These are phyloP conservation scores for Halisarca cf. caerulea DNA, from an alignment of 37 sponge, comb jelly and placozoan genomes.

Conservation along the genomic window DNA sequence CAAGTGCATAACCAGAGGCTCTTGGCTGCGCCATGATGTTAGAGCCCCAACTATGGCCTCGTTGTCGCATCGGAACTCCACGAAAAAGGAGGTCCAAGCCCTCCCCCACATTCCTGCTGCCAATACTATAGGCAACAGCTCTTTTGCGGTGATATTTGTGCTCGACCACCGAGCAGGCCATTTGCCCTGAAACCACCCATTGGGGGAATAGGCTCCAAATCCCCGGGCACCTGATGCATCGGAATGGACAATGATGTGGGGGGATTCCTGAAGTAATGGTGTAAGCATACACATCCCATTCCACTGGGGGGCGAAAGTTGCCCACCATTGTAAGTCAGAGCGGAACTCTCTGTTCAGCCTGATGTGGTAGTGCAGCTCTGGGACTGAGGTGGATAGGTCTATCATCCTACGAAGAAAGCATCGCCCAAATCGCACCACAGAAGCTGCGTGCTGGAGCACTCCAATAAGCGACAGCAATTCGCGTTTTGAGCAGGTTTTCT, in stretches of 20 bases:
- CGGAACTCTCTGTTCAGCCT: conserved; percentile 42
- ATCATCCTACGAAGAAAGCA: conserved; percentile 25
- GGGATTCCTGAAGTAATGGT: background rate
- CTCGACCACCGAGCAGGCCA: background rate
- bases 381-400: background rate
- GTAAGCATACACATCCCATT: background rate
- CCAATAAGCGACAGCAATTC: conserved; percentile 41
- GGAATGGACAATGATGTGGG: background rate
- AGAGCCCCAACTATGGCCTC: too few species aligned
- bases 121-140: background rate
- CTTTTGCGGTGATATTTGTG: background rate
- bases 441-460: conserved; percentile 31
- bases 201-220: background rate
- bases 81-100: too few species aligned
- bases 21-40: too few species aligned
- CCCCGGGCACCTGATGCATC: conserved; percentile 12
- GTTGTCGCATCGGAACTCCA: too few species aligned
- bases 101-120: too few species aligned
- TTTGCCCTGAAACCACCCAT: background rate
- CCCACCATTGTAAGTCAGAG: conserved; percentile 39
- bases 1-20: too few species aligned
- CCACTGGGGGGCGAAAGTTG: background rate
- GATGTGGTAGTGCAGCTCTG: conserved; percentile 19
- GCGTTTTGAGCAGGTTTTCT: conserved; percentile 19
- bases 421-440: conserved; percentile 25